Evolutionary conservation across 2,888 invertebrate species (phyloP).

Genomic region (Trichopria drosophilae): DNA sequence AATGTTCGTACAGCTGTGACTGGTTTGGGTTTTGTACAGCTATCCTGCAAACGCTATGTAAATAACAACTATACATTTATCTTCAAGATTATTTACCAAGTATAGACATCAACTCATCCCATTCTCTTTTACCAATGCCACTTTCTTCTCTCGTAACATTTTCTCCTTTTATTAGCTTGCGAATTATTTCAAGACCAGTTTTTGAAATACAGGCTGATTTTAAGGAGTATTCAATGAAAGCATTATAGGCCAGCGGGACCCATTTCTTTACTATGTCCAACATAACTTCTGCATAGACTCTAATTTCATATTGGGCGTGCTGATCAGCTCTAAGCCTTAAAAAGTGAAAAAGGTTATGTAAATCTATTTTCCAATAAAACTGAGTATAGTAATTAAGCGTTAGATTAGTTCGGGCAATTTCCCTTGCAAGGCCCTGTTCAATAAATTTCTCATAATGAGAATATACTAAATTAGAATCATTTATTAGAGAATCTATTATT

Average conservation of each 20-base stretch:
- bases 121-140: conserved; percentile 20
- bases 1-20: conserved; percentile 25
- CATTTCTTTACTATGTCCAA: conserved; percentile 21
- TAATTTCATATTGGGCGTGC: conserved; percentile 25
- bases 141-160: conserved; percentile 20
- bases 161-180: conserved; percentile 18
- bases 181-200: conserved; percentile 17
- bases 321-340: conserved; percentile 20
- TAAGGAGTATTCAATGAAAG: conserved; percentile 16
- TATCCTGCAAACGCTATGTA: neutral
- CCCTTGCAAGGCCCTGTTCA: conserved; percentile 12
- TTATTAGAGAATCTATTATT: conserved; percentile 10
- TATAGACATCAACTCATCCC: conserved; percentile 17
- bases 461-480: conserved; percentile 11
- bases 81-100: conserved; percentile 19
- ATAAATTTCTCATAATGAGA: conserved; percentile 10
- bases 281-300: conserved; percentile 20
- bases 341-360: conserved; percentile 24
- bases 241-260: conserved; percentile 20
- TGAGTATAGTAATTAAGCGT: conserved; percentile 19
- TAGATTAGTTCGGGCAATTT: conserved; percentile 17
- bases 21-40: too few species aligned
- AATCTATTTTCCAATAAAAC: conserved; percentile 22
- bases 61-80: conserved; percentile 13
- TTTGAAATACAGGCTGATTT: conserved; percentile 10